phyloP scores from a whole-genome alignment of 2,797 vertebrate genomes.

The Carcharodon carcharias region DNA sequence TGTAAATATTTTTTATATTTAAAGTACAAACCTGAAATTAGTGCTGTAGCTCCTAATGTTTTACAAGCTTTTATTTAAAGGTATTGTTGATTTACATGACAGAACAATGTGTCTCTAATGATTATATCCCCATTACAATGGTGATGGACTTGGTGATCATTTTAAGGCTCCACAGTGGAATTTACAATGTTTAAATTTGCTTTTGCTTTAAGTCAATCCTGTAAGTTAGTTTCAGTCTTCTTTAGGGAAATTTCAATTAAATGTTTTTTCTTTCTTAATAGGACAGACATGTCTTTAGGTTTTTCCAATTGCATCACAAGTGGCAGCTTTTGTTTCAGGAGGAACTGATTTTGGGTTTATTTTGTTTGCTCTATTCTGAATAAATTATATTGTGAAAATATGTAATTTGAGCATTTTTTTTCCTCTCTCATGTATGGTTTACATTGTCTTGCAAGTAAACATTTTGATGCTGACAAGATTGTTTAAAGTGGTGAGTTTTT shows the following conservation, averaged over 20 bases:
- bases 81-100: neutral
- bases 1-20: neutral
- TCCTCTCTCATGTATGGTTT: neutral
- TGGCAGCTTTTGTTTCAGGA: neutral
- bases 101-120: neutral
- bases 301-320: neutral
- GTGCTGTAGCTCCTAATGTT: neutral
- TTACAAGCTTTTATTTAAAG: neutral
- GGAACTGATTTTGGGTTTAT: neutral
- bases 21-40: neutral
- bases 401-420: neutral
- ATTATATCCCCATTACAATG: neutral
- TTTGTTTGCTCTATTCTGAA: neutral
- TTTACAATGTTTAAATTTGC: neutral
- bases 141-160: neutral
- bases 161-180: neutral
- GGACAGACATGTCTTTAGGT: neutral
- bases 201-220: neutral
- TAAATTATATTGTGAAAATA: neutral
- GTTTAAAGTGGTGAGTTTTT: neutral
- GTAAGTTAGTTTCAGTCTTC: neutral
- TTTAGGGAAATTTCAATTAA: neutral
- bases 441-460: neutral
- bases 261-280: neutral
- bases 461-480: neutral